Evolutionary conservation across 2,797 vertebrate species (phyloP).

Genomic region (Miopithecus talapoin): DNA sequence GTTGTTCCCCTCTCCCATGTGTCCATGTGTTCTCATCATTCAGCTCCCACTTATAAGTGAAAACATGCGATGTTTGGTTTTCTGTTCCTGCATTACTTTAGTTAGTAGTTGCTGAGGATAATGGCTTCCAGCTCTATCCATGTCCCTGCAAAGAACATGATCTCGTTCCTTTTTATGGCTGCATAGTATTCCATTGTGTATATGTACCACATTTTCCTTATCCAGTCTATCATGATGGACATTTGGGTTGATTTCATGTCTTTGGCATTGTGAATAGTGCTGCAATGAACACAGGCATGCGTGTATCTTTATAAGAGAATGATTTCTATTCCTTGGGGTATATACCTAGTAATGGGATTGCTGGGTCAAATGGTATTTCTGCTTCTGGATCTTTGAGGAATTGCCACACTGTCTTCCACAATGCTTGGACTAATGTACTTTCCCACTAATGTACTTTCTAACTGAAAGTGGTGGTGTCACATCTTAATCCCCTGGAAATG

Average conservation of each 20-base stretch:
- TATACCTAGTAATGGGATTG: not conserved
- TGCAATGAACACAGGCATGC: not conserved
- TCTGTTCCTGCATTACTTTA: no score
- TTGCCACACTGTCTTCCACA: not conserved
- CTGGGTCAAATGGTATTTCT: not conserved
- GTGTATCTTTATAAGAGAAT: not conserved
- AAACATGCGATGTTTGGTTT: no score
- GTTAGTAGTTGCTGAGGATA: no score
- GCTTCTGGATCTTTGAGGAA: not conserved
- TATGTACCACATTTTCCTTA: no score
- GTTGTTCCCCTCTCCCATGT: not conserved
- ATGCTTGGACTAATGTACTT: not conserved
- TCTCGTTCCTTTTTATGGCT: no score
- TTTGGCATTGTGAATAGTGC: not conserved
- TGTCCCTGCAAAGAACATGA: no score
- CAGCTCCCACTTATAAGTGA: not conserved
- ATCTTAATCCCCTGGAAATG: constrained; percentile 25
- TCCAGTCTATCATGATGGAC: no score
- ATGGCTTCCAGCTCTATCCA: no score
- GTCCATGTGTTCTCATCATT: not conserved
- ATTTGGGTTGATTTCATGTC: not conserved
- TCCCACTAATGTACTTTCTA: not conserved
- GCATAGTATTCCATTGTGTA: no score
- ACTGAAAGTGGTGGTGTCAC: not conserved
- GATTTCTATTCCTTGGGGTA: not conserved